phyloP scores from a whole-genome alignment of 2,888 invertebrate species.

The Corythucha ciliata region DNA sequence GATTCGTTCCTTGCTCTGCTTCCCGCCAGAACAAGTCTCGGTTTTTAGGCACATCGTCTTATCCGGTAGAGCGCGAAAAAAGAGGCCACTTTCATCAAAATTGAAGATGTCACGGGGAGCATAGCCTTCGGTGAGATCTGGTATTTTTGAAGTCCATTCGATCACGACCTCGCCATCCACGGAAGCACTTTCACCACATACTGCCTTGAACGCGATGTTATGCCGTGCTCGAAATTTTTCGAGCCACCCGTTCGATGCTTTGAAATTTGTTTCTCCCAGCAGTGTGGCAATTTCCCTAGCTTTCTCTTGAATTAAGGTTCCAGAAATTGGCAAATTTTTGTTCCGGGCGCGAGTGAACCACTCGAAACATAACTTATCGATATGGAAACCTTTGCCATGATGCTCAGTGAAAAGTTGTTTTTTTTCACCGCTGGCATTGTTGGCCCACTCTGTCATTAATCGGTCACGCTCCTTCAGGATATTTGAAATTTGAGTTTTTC shows the following conservation, averaged over 20 bases:
- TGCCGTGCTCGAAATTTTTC: conserved; percentile 9
- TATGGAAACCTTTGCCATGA: conserved; percentile 27
- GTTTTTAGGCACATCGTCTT: conserved; percentile 37
- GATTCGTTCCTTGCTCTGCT: conserved; percentile 35
- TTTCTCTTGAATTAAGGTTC: conserved; percentile 6
- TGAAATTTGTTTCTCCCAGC: neutral
- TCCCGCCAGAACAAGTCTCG: conserved; percentile 36
- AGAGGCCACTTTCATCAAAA: conserved; percentile 13
- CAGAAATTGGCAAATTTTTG: conserved; percentile 13
- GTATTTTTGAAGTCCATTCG: conserved; percentile 1
- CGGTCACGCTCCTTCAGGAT: neutral
- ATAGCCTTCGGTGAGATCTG: neutral
- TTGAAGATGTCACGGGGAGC: conserved; percentile 10
- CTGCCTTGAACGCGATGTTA: conserved; percentile 4
- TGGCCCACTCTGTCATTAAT: neutral
- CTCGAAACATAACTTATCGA: conserved; percentile 1
- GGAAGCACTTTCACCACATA: conserved; percentile 10
- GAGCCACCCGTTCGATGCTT: conserved; percentile 22
- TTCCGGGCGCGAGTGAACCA: conserved; percentile 4
- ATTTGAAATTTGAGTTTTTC: neutral
- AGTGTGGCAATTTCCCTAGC: conserved; percentile 5
- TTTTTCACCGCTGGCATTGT: neutral
- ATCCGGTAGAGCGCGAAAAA: conserved; percentile 31
- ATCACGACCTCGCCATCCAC: neutral
- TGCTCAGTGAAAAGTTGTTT: no score